phyloP scores from a whole-genome alignment of 64 coral and sea anemone species.

The Montipora foliosa region DNA sequence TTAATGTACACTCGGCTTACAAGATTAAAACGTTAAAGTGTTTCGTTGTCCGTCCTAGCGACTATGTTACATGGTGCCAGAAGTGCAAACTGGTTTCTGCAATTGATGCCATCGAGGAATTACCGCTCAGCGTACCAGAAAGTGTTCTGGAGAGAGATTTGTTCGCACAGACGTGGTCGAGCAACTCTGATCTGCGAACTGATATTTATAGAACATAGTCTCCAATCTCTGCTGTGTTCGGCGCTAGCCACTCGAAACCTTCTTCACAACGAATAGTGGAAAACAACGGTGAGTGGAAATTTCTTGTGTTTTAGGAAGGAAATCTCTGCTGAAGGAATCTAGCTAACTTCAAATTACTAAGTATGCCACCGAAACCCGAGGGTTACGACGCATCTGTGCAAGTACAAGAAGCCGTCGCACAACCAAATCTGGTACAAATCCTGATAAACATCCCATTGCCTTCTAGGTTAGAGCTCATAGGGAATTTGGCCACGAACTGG shows the following conservation, averaged over 20 bases:
- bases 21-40: constrained; percentile 20
- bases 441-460: background rate
- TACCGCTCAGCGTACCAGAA: background rate
- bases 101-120: background rate
- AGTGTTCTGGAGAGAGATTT: constrained; percentile 13
- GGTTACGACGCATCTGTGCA: constrained; percentile 1
- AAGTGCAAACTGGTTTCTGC: background rate
- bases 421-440: background rate
- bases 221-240: background rate
- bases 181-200: background rate
- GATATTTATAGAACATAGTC: background rate
- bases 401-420: constrained; percentile 28
- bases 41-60: background rate
- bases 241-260: background rate
- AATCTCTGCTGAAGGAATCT: constrained; percentile 8
- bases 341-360: constrained; percentile 8
- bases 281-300: constrained; percentile 10
- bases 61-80: constrained; percentile 11
- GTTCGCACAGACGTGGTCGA: background rate
- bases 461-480: background rate
- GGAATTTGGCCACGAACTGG: background rate
- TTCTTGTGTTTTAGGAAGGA: constrained; percentile 1
- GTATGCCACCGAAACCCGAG: constrained; percentile 32
- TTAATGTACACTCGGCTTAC: constrained; percentile 15
- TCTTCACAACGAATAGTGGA: constrained; percentile 21